Evolutionary conservation across 2,797 vertebrate species (phyloP), one percentile per base, ranked within the genome.

Genomic region (Pelobates cultripes): DNA sequence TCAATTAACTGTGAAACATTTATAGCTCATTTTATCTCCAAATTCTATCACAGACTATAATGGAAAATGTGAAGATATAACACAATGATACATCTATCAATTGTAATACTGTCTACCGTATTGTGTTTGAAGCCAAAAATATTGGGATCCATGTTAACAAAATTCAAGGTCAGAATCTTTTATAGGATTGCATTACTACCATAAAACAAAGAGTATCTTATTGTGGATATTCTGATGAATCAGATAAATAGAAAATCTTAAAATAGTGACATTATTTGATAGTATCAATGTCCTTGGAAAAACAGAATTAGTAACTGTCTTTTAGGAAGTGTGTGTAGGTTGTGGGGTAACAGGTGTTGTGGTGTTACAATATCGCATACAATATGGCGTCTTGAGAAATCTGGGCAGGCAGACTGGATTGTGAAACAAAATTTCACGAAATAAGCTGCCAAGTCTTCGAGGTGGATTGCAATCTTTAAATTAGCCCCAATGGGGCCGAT

Each of bases 401-500:
- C 47, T 6, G 28, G 8, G 17, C n/a, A 14, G 3, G 42, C 73
- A 73, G 1, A 60, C 10, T 5, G 14, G 28, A 57, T 13, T 28
- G n/a, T 8, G 73, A 42, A n/a, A 15, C 60, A 61, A 14, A 8
- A 75, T 44, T 75, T 44, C 60, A 57, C 9, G 55, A 5, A 74
- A 40, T 41, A 43, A 4, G 14, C 10, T 64, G 14, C 42, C 8
- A 41, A 14, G 8, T 40, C n/a, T 10, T 28, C n/a, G 61, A 10
- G 6, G 28, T 10, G 10, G 57, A 12, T 4, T 13, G 45, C 44
- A 73, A 12, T 67, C 40, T 4, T 15, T 67, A 80, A 80, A 80
- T 75, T 68, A 80, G 63, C 15, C 64, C 78, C 60, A 44, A 3
- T 44, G 71, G 78, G 63, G 70, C 63, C 64, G 43, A 69, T 73